Base-by-base conservation (phyloP, 2,888 invertebrate species). In the Strigamia transsilvanica region DNA sequence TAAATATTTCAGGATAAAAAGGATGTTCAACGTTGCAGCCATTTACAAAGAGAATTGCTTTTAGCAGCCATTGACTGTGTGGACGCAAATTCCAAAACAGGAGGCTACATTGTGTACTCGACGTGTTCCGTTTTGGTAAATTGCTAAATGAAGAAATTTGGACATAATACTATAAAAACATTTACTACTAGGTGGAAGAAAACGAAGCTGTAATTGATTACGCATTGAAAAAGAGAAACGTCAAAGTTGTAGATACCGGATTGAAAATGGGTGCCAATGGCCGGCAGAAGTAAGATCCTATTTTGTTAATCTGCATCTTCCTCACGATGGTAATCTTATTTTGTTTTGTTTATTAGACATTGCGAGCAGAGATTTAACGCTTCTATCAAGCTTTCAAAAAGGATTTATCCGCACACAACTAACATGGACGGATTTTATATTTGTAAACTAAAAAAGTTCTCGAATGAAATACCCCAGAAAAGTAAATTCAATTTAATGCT, bases 401-500 rank as follows among this genome's bases (percentile, higher is more conserved):
- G 99, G 81, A 98, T 96, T 89, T 99, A 99, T 89, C 99, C 99
- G 0, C 99, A 99, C 87, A 93, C 94, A 3, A 97, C 99, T 88
- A 99, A 99, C 87, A 96, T 99, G 94, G 99, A 99, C 89, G 99
- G 99, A 4, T 99, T 99, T 89, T 99, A 94, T 90, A 98, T 99
- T 1, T 98, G 98, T 0, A 99, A 99, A 89, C 88, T 99, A 15
- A 97, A 97, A 89, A 99, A 99, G 87, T 94, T 98, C 87, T 96
- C 95, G 0, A 96, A 98, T 84, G 83, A 34, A 18, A 15, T 73
- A 32, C 73, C 81, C 15, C 21, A 23, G 61, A 32, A 21, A 80
- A n/a, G 27, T 73, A 80, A 80, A 34, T 13, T 78, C 32, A 10
- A 18, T 78, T 21, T 27, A 78, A 78, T 21, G 9, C 6, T 23